Evolutionary conservation across 2,888 invertebrate genomes (phyloP), one percentile per base, ranked within the genome.

Genomic region (Perdita meconis): DNA sequence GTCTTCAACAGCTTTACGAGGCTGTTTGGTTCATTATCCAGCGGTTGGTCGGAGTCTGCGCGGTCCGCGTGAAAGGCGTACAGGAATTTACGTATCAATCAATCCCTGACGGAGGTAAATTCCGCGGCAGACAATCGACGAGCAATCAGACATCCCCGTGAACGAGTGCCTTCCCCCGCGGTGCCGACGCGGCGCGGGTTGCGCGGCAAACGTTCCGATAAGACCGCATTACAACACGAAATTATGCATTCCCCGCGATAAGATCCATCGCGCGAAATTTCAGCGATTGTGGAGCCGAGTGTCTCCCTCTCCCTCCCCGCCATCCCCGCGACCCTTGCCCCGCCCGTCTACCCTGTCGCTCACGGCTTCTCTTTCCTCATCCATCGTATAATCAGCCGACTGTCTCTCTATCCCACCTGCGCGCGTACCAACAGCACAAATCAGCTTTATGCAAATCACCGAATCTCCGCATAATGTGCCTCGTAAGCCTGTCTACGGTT

Each of bases 161-260:
- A 64, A 40, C 65, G 64, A 61, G 65, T 73, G 66, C 60, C 53
- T 66, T 80, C 66, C 55, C 16, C 36, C 38, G n/a, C n/a, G n/a
- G n/a, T n/a, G n/a, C n/a, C 53, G 16, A 22, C 30, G 30, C 6
- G 57, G 22, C 66, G n/a, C 42, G 30, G 19, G 12, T 19, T 53
- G 22, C 36, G 30, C 34, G 59, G 47, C 53, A 57, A 51, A 47
- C 66, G 51, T 36, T 44, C 36, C 66, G 71, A 80, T 75, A 68
- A 69, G 63, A 60, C 68, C 56, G 56, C 67, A 73, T 82, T 82
- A 70, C 80, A 76, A 67, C 72, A 40, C 51, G 65, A 73, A 86
- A 88, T 89, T 86, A 88, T 88, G 86, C 85, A 89, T 87, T 86
- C 81, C 67, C 81, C 77, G 63, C 80, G 89, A 87, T 89, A 89